A percentile compares a stretch with the other conserved stretches of the same genome.
Conservation (phyloP, 2,797 vertebrate species). For the Diplodus puntazzo region DNA sequence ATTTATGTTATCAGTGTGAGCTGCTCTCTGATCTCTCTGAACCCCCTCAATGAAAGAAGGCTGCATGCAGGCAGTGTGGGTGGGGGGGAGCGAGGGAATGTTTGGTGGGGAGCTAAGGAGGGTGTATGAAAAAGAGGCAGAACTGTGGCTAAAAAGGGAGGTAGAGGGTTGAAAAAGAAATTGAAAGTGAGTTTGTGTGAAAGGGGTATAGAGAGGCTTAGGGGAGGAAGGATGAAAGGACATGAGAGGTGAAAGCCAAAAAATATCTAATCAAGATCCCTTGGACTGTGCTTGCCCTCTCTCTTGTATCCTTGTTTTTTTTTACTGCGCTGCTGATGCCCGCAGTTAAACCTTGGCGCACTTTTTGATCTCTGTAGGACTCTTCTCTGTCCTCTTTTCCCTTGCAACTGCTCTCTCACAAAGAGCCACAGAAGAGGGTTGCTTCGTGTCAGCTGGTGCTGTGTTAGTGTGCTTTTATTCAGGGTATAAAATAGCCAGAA, state of each 20-base stretch:
- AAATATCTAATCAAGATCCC: conserved; percentile 35
- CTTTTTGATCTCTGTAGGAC: conserved; percentile 50
- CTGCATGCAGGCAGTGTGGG: conserved; percentile 22
- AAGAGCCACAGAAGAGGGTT: conserved; percentile 18
- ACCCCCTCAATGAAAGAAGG: conserved; percentile 48
- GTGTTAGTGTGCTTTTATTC: conserved; percentile 25
- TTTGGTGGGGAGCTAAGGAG: conserved; percentile 34
- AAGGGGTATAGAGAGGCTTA: neutral
- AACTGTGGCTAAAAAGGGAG: conserved; percentile 7
- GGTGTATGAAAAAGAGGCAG: conserved; percentile 12
- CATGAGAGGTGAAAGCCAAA: conserved; percentile 17
- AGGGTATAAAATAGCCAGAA: conserved; percentile 20
- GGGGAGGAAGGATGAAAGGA: conserved; percentile 38
- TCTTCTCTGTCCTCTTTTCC: conserved; percentile 27
- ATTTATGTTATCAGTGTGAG: conserved; percentile 73
- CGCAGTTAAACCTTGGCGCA: conserved; percentile 44
- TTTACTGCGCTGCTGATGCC: conserved; percentile 36
- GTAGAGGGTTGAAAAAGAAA: conserved; percentile 26
- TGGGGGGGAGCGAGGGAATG: conserved; percentile 4
- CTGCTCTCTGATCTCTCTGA: conserved; percentile 67
- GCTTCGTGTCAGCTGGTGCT: conserved; percentile 8
- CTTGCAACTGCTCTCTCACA: neutral
- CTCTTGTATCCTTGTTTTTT: conserved; percentile 7
- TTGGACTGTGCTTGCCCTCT: conserved; percentile 20
- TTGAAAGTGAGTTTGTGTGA: conserved; percentile 22